Evolutionary conservation across 1,140 invertebrate genomes (phyloP).

Genomic region (Arctopsyche grandis): DNA sequence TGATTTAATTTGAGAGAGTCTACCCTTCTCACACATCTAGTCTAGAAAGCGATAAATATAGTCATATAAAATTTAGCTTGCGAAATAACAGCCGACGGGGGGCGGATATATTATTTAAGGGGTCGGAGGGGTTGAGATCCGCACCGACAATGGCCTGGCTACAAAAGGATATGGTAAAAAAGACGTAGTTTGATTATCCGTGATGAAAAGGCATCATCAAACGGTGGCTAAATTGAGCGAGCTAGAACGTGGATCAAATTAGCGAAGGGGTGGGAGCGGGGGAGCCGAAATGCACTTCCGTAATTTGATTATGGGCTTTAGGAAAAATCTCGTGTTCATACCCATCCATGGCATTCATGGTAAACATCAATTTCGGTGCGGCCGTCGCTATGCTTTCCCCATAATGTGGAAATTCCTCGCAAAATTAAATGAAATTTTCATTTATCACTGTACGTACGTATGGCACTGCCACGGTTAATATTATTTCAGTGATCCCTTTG

Average conservation of each 20-base stretch:
- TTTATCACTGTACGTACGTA: no score
- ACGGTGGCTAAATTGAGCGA: conserved; percentile 15
- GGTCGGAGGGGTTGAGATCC: background rate
- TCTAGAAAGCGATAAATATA: no score
- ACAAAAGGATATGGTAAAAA: conserved; percentile 2
- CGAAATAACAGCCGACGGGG: no score
- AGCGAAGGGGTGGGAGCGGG: background rate
- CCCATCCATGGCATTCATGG: background rate
- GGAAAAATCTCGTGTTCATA: conserved; percentile 4
- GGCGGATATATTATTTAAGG: background rate
- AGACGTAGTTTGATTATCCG: conserved; percentile 29
- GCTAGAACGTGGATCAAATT: conserved; percentile 22
- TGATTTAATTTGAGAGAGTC: no score
- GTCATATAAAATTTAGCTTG: no score
- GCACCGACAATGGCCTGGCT: background rate
- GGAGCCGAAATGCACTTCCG: conserved; percentile 8
- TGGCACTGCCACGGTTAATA: no score
- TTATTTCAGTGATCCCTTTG: no score
- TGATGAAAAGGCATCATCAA: conserved; percentile 32
- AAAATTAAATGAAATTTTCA: no score
- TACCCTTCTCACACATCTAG: no score
- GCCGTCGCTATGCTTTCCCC: no score
- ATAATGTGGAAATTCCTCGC: no score
- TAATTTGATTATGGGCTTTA: conserved; percentile 1
- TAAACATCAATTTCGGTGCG: no score